Evolutionary conservation across 2,113 vertebrate genomes (phyloP), one percentile per base, ranked within the genome.

Genomic region (Deroptyus accipitrinus): DNA sequence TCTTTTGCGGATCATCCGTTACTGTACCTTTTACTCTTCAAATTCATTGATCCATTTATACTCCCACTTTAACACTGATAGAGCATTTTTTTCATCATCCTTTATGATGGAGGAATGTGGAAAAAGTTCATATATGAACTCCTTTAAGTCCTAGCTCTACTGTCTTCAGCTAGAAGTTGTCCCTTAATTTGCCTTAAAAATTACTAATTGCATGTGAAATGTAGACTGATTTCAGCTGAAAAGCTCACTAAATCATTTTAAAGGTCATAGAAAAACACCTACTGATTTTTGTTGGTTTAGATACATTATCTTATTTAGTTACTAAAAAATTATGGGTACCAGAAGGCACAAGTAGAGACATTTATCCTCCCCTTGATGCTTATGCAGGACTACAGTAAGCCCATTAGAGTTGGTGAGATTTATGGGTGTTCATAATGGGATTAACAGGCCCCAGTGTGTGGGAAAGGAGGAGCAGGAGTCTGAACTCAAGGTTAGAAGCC

Each of bases 291-390:
- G 48, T 51, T 91, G 66, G 11, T 95, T 95, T 83, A 94, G 87
- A 95, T 92, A 86, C 76, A 92, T 92, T 81, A 89, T 96, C 83
- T 96, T 90, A 91, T 97, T 96, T 96, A 72, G 79, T 91, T 80
- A 64, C 83, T 90, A 94, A 94, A 92, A 46, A 94, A 79, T 96
- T 96, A 94, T 46, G 68, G 31, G 37, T 79, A 89, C 95, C 92
- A 88, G 72, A 96, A 86, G 49, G 62, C 81, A 88, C 66, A 88
- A 92, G 59, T 10, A 75, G 41, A 94, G 73, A 68, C 79, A 95
- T 95, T 95, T 93, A 83, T 96, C 61, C 61, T 92, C 39, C 55
- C 30, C 57, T 88, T 78, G 80, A 95, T 94, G 86, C 76, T 81
- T 95, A 78, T 61, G 39, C 62, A 96, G 68, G 62, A 76, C 55